Conservation (phyloP, 1,140 invertebrate genomes). For the Cydia strobilella region DNA sequence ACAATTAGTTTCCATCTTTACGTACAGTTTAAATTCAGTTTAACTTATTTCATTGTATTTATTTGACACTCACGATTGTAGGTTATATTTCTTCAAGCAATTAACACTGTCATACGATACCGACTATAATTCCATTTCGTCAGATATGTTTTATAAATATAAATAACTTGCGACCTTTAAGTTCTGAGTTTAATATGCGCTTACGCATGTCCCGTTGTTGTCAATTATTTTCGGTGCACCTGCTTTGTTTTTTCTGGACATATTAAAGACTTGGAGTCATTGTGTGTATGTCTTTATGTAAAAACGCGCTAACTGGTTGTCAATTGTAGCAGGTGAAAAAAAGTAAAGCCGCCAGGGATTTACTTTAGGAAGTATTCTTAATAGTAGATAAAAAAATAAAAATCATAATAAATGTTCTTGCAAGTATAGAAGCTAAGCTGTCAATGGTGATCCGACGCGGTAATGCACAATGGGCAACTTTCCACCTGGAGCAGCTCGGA, state of each 20-base stretch:
- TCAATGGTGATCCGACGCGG: no score
- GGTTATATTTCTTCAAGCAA: neutral
- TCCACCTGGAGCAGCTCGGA: no score
- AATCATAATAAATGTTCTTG: no score
- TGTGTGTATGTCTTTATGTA: constrained; percentile 12
- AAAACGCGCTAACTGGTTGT: constrained; percentile 4
- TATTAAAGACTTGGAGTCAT: neutral
- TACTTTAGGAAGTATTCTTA: neutral
- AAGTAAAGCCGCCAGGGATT: neutral
- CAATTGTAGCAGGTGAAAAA: neutral
- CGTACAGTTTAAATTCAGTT: neutral
- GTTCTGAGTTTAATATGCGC: neutral
- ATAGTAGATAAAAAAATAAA: no score
- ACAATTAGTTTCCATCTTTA: neutral
- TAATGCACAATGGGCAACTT: no score
- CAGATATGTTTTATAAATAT: neutral
- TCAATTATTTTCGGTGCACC: constrained; percentile 18
- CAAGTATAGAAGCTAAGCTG: no score
- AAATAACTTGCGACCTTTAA: neutral
- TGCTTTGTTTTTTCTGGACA: constrained; percentile 27
- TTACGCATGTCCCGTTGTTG: neutral
- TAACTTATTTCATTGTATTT: neutral
- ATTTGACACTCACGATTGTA: neutral
- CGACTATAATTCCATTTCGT: neutral
- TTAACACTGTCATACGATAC: neutral